Evolutionary conservation across 2,888 invertebrate species (phyloP), one percentile per base, ranked within the genome.

Genomic region (Caradrina kadenii): DNA sequence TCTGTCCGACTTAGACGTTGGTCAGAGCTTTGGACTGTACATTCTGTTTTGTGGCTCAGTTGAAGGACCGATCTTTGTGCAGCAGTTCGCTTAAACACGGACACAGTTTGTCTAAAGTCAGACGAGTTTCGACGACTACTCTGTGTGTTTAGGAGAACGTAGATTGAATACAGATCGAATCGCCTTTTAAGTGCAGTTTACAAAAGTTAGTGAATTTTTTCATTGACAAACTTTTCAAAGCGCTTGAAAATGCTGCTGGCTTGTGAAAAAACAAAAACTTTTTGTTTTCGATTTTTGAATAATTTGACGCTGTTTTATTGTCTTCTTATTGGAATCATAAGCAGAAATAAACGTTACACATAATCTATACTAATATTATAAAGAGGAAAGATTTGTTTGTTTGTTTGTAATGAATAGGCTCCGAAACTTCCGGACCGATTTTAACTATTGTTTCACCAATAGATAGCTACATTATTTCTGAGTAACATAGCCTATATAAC

Each of bases 11-110:
- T 73, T 78, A 73, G 73, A 65, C 60, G 54, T 66, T 81, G 79
- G 79, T 78, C 79, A 63, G 55, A 62, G 68, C 53, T 78, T 63
- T 48, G 53, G 55, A 76, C 68, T 53, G 65, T 17, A 58, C 60
- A 70, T 66, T 71, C 71, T 75, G 80, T 79, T 71, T 79, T 66
- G 80, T 71, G 62, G 71, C 68, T 54, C 65, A 17, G 78, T 54
- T 60, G 56, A 66, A 60, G 64, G 52, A 63, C 50, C 42, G 50
- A 65, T 80, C 76, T 75, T 82, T 82, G 82, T 71, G 58, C 62
- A 48, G 52, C 39, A 69, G 54, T 79, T 59, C 48, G 67, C 63
- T 74, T 71, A 66, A 71, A 79, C 65, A 62, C 74, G 54, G 68
- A 53, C 65, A 4, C 58, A 69, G 75, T 71, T 71, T 62, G 71